A percentile compares a stretch with the other conserved stretches of the same genome.
These are phyloP conservation scores for Polyommatus icarus DNA, from an alignment of 2,888 invertebrate species.

Conservation along the genomic window DNA sequence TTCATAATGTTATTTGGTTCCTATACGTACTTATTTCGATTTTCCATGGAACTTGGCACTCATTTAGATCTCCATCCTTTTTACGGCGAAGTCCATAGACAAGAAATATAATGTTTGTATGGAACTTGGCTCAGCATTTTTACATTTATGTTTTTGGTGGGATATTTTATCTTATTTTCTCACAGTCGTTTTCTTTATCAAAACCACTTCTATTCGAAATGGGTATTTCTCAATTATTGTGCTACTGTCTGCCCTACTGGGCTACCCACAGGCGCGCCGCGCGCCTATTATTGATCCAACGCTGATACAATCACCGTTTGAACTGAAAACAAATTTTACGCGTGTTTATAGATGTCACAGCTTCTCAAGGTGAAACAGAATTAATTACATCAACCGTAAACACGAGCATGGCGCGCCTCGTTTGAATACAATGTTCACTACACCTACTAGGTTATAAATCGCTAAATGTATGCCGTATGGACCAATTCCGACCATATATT, in stretches of 20 bases:
- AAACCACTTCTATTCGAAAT: no score
- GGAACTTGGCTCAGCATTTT: no score
- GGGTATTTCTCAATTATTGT: not conserved
- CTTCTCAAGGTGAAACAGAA: conserved; percentile 26
- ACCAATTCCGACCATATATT: no score
- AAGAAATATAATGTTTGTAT: no score
- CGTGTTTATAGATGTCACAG: conserved; percentile 24
- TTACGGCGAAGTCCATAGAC: no score
- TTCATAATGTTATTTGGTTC: no score
- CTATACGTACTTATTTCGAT: no score
- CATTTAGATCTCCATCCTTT: no score
- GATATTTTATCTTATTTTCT: not conserved
- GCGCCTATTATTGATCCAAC: not conserved
- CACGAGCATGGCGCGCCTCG: not conserved
- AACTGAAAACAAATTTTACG: conserved; percentile 28
- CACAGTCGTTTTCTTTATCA: no score
- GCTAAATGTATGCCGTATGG: no score
- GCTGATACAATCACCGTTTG: conserved; percentile 25
- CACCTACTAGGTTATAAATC: not conserved
- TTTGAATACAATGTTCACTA: conserved; percentile 11
- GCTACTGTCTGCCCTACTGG: not conserved
- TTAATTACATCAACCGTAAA: conserved; percentile 23
- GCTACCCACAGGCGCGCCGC: not conserved
- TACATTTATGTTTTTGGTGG: no score
- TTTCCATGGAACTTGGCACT: no score